Evolutionary conservation across 1,140 invertebrate genomes (phyloP).

Genomic region (Caenorhabditis elegans): WBcel235 BX284604.4:8155501-8156000

Average conservation of each 20-base stretch:
- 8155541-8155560: too few relatives aligned
- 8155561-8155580: not conserved
- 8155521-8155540: slow-evolving; percentile 37
- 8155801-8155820: slow-evolving; percentile 47
- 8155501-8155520: slow-evolving; percentile 33
- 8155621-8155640: slow-evolving; percentile 11
- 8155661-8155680: slow-evolving; percentile 38
- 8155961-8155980: slow-evolving; percentile 47
- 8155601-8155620: slow-evolving; percentile 35
- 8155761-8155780: slow-evolving; percentile 41
- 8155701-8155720: slow-evolving; percentile 44
- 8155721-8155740: slow-evolving; percentile 51
- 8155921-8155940: slow-evolving; percentile 36
- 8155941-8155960: slow-evolving; percentile 52
- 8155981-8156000: not conserved
- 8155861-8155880: slow-evolving; percentile 35
- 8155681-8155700: slow-evolving; percentile 38
- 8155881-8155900: slow-evolving; percentile 47
- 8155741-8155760: slow-evolving; percentile 49
- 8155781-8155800: slow-evolving; percentile 39
- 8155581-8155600: slow-evolving; percentile 40
- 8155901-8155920: slow-evolving; percentile 37
- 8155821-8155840: slow-evolving; percentile 33
- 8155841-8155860: slow-evolving; percentile 28
- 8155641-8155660: slow-evolving; percentile 37